These are phyloP conservation scores for Ctenopoma multispine DNA, from an alignment of 2,797 vertebrate genomes.

Conservation along the genomic window DNA sequence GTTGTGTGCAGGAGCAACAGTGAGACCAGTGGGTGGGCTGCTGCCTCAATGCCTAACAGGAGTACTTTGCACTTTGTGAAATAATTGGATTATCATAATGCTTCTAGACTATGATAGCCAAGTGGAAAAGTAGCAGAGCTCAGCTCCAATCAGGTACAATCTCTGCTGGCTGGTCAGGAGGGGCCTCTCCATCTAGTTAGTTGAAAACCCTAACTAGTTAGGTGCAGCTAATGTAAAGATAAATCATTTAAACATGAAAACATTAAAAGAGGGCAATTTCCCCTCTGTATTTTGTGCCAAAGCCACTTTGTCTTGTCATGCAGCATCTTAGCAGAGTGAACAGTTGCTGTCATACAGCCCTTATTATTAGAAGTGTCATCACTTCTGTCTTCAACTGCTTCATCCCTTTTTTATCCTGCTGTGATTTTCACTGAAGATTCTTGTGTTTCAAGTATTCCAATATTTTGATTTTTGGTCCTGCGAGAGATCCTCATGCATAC, in stretches of 20 bases:
- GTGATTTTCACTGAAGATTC: conserved; percentile 49
- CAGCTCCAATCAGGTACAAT: not conserved
- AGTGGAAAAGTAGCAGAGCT: not conserved
- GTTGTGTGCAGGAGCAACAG: not conserved
- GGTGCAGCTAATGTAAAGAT: conserved; percentile 29
- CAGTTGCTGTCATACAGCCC: conserved; percentile 39
- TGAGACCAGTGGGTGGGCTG: not conserved
- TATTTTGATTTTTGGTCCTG: conserved; percentile 52
- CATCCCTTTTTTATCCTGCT: conserved; percentile 27
- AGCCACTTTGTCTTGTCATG: conserved; percentile 59
- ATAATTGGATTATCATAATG: conserved; percentile 28
- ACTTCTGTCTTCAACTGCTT: conserved; percentile 39
- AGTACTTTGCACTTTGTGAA: conserved; percentile 15
- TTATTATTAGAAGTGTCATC: conserved; percentile 66
- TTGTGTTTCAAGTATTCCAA: conserved; percentile 46
- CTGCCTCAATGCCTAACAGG: conserved; percentile 11
- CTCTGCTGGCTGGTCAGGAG: not conserved
- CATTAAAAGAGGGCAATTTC: conserved; percentile 32
- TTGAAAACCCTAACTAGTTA: conserved; percentile 3
- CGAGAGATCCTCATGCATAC: conserved; percentile 43
- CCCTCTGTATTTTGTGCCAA: conserved; percentile 61
- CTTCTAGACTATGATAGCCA: not conserved
- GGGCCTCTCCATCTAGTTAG: not conserved
- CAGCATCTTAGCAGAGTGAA: conserved; percentile 40
- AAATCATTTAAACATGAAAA: conserved; percentile 37